phyloP scores from a whole-genome alignment of 2,113 vertebrate species.

The Pseudopipra pipra region DNA sequence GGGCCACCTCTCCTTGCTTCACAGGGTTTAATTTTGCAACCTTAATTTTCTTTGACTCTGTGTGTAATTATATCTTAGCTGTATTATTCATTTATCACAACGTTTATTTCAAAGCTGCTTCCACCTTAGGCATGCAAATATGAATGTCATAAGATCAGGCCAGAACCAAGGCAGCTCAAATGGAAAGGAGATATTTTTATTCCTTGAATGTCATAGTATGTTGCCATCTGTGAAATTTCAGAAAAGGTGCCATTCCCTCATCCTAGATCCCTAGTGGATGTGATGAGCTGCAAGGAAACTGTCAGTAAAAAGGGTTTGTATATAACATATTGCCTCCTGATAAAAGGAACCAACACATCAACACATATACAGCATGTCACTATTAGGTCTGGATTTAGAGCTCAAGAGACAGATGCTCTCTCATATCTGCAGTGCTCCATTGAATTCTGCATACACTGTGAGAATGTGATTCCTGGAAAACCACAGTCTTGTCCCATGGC shows the following conservation, averaged over 20 bases:
- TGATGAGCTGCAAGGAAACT: background rate
- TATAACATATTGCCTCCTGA: background rate
- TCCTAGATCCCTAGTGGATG: background rate
- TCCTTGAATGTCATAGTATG: background rate
- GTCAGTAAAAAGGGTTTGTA: background rate
- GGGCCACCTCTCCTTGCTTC: background rate
- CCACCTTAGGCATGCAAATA: background rate
- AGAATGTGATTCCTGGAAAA: background rate
- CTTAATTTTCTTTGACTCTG: background rate
- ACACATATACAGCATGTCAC: background rate
- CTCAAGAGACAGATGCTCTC: background rate
- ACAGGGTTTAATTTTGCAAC: background rate
- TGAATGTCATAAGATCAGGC: background rate
- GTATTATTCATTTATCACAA: background rate
- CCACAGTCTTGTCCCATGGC: background rate
- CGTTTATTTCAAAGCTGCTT: background rate
- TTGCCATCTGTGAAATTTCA: background rate
- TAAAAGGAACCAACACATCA: background rate
- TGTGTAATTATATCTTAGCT: background rate
- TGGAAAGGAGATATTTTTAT: background rate
- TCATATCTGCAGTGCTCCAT: fast-evolving
- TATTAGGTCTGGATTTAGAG: background rate
- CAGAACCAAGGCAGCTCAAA: background rate
- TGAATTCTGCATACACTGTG: background rate
- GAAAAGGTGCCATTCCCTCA: background rate